A percentile compares a stretch with the other conserved stretches of the same genome.
These are phyloP conservation scores for Chymomyza procnemis DNA, from an alignment of 2,888 invertebrate genomes.

Conservation along the genomic window DNA sequence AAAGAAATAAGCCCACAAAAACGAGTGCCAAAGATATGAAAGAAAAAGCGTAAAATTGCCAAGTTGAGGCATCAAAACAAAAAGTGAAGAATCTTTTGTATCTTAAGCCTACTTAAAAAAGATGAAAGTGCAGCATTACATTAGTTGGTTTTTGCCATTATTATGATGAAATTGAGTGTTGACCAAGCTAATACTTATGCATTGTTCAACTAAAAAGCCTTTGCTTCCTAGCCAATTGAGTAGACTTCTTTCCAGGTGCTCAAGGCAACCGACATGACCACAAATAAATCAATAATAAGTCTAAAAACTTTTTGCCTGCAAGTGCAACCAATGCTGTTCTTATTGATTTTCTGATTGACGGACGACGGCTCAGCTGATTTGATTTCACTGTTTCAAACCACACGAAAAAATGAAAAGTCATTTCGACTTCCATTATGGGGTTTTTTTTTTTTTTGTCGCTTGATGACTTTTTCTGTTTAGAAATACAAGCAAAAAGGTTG, in stretches of 20 bases:
- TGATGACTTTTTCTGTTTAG: too few relatives aligned
- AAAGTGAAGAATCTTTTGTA: conserved; percentile 53
- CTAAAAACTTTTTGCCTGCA: not conserved
- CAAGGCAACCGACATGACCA: not conserved
- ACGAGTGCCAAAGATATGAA: conserved; percentile 53
- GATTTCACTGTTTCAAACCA: too few relatives aligned
- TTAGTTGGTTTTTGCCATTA: too few relatives aligned
- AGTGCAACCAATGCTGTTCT: conserved; percentile 21
- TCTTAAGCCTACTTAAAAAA: conserved; percentile 60
- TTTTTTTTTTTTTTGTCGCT: too few relatives aligned
- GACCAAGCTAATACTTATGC: conserved; percentile 21
- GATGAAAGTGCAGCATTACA: conserved; percentile 49
- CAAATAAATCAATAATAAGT: conserved; percentile 48
- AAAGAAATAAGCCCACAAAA: conserved; percentile 27
- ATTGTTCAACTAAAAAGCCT: conserved; percentile 11
- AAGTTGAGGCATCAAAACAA: conserved; percentile 3
- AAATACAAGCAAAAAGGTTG: not conserved
- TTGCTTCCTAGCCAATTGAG: conserved; percentile 8
- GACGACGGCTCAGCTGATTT: too few relatives aligned
- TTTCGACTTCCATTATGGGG: too few relatives aligned
- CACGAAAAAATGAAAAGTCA: too few relatives aligned
- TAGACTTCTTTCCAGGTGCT: too few relatives aligned
- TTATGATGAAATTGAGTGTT: not conserved
- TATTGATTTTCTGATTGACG: conserved; percentile 27
- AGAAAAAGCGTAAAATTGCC: conserved; percentile 43